Base-by-base conservation (phyloP, 2,888 invertebrate species). In the Azorinus chamasolen region DNA sequence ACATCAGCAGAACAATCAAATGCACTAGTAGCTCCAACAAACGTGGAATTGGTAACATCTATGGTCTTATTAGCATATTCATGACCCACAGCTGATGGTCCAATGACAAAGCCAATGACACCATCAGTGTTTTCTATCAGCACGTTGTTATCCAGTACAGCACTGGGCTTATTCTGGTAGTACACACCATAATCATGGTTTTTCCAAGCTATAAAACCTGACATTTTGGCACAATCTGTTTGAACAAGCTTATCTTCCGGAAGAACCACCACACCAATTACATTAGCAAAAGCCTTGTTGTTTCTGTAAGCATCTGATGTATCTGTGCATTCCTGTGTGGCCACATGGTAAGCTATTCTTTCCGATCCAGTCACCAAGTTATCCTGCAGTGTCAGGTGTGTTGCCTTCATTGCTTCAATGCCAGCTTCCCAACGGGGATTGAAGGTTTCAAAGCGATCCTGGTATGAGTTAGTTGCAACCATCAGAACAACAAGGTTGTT, bases 291-390 rank as follows among this genome's bases (percentile, higher is more conserved):
- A 6, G 77, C 87, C 18, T 68, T 74, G 65, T 91, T 91, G 63
- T 81, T 84, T 4, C 55, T 50, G 72, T 82, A 87, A 8, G 63
- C 50, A 18, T 76, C 74, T 2, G 78, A 41, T 3, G 45, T 27
- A 39, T 81, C 71, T 12, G 63, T 64, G 69, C 89, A 89, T 5
- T 58, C n/a, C 45, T 82, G 71, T 22, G 83, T 80, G 8, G 66
- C 70, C 0, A 89, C 75, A 53, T 77, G 78, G 63, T 79, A 88
- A 1, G 81, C 90, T 6, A 83, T 59, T 18, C 91, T 73, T 63
- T 91, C 90, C 8, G 87, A 85, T 16, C 88, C 91, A 18, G 87
- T 87, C 5, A 90, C 89, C 22, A 78, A 68, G 62, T 91, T 91
- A 18, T 84, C 87, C 25, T 74, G 73, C 1, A 90, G 16, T 1